These are phyloP conservation scores for Coranthus polyacanthus DNA, from an alignment of 2,797 vertebrate genomes.

Conservation along the genomic window DNA sequence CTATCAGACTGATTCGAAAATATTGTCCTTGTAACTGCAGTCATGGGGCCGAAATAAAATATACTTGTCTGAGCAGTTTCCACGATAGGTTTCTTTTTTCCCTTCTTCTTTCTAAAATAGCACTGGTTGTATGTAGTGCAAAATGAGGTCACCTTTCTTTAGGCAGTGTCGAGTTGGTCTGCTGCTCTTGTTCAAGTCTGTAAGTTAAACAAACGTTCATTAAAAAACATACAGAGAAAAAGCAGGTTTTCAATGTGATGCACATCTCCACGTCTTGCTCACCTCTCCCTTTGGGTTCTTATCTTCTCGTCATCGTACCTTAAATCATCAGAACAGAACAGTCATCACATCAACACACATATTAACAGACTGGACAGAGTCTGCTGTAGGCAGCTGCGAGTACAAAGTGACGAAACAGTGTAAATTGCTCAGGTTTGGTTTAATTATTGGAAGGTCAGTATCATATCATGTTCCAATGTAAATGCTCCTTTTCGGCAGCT, in stretches of 20 bases:
- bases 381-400: too few relatives aligned
- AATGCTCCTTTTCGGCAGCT: too few relatives aligned
- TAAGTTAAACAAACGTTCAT: constrained; percentile 18
- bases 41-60: too few relatives aligned
- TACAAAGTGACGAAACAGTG: neutral
- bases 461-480: too few relatives aligned
- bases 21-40: too few relatives aligned
- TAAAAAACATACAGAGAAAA: neutral
- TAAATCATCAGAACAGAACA: constrained; percentile 27
- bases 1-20: too few relatives aligned
- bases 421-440: neutral
- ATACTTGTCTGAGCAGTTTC: constrained; percentile 4
- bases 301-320: constrained; percentile 95
- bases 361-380: too few relatives aligned
- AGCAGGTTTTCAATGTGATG: neutral
- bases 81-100: neutral
- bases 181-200: constrained; percentile 80
- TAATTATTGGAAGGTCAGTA: neutral
- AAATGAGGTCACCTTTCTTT: constrained; percentile 79
- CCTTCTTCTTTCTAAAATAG: neutral
- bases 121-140: constrained; percentile 14
- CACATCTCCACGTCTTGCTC: constrained; percentile 32
- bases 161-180: constrained; percentile 52
- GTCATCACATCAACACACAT: neutral
- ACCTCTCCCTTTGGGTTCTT: constrained; percentile 91